These are phyloP conservation scores for Babylonia areolata DNA, from an alignment of 1,140 invertebrate genomes.

Conservation along the genomic window DNA sequence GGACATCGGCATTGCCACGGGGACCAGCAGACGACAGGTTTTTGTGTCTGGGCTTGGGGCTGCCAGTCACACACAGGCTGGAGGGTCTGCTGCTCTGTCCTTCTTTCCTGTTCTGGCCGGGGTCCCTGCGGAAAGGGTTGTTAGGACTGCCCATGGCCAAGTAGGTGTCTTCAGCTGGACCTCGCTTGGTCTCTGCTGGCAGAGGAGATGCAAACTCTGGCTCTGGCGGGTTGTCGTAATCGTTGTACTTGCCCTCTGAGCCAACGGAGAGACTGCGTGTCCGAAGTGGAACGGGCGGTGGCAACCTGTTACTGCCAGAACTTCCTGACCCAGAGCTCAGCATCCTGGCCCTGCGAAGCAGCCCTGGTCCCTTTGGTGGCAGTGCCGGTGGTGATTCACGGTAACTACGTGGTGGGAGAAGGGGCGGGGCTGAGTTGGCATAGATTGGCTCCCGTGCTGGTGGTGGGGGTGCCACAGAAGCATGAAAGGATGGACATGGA, in stretches of 20 bases:
- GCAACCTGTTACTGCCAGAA: constrained; percentile 28
- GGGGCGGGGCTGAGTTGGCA: constrained; percentile 50
- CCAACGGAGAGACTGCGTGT: constrained; percentile 44
- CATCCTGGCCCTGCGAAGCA: constrained; percentile 49
- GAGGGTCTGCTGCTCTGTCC: constrained; percentile 35
- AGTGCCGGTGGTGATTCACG: constrained; percentile 57
- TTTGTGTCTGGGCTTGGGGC: constrained; percentile 48
- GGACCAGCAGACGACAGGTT: not conserved
- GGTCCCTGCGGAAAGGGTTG: not conserved
- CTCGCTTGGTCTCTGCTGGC: constrained; percentile 24
- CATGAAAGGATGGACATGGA: not conserved
- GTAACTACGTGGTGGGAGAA: constrained; percentile 37
- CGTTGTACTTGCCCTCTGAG: constrained; percentile 30
- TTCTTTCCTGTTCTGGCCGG: not conserved
- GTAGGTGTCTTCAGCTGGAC: constrained; percentile 55
- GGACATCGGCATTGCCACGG: constrained; percentile 38
- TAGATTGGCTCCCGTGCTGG: constrained; percentile 54
- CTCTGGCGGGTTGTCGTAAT: constrained; percentile 37
- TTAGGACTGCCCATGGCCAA: constrained; percentile 63
- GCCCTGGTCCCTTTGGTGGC: constrained; percentile 70
- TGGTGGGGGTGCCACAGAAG: not conserved
- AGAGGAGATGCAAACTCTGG: constrained; percentile 7
- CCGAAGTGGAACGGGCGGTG: constrained; percentile 54
- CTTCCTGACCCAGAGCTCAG: not conserved
- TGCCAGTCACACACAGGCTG: constrained; percentile 35